Percentiles rank a stretch among this genome's conserved stretches.
These are phyloP conservation scores for Ginglymostoma cirratum DNA, from an alignment of 2,113 vertebrate genomes.

Conservation along the genomic window DNA sequence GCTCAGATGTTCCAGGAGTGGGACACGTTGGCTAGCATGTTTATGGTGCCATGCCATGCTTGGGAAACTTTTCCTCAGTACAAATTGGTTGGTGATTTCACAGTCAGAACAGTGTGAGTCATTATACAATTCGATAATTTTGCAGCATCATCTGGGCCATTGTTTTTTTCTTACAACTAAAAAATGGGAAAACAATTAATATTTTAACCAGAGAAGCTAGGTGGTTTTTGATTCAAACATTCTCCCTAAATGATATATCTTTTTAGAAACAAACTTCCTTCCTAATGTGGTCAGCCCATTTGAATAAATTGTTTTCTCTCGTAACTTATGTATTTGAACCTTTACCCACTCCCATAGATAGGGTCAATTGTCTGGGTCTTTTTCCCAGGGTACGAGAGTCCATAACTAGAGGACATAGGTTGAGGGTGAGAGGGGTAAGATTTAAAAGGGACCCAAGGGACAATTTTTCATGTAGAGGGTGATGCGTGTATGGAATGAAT, in stretches of 20 bases:
- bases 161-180: neutral
- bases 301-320: neutral
- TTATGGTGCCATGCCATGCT: neutral
- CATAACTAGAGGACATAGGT: too few relatives aligned
- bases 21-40: neutral
- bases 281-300: neutral
- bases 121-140: neutral
- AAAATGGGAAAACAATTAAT: neutral
- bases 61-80: neutral
- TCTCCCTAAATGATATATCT: neutral
- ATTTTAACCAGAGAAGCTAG: neutral
- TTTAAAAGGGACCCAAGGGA: too few relatives aligned
- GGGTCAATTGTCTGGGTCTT: too few relatives aligned
- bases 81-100: neutral
- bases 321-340: neutral
- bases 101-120: neutral
- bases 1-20: neutral
- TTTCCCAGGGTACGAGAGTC: too few relatives aligned
- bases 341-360: neutral
- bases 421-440: too few relatives aligned
- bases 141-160: neutral
- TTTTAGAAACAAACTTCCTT: neutral
- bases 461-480: too few relatives aligned
- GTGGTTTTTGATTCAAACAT: neutral
- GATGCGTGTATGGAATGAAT: too few relatives aligned